Base-by-base conservation (phyloP, 2,888 invertebrate species). In the Emmelina monodactyla region DNA sequence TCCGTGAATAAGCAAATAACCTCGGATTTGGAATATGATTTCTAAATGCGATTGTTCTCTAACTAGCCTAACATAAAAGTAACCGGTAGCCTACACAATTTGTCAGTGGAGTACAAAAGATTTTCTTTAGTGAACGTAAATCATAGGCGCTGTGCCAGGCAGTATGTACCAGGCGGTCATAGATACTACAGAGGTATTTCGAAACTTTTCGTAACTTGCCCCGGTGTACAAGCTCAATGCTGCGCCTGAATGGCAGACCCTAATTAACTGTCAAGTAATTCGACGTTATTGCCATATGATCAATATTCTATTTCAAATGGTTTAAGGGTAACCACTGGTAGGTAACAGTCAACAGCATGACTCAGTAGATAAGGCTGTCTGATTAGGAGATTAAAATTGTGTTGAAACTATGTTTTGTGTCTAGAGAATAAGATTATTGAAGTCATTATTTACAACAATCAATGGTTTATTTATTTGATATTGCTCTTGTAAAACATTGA, bases 211-310 rank as follows among this genome's bases (percentile, higher is more conserved):
- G 59, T 62, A 56, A 56, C 47, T 55, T 51, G 45, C 51, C 55
- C 29, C 14, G 12, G 9, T 19, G 5, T 47, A 63, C 63, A 65
- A 58, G 62, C 59, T 56, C 50, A 66, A 66, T 61, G 60, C 59
- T 51, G 55, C 53, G 44, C 48, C 45, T 57, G 61, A 68, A 63
- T 65, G 70, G 68, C 73, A 66, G 66, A 50, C 60, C 58, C 72
- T 76, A 79, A 79, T 78, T 76, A 75, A 68, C 66, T 76, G 73
- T 71, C 73, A 62, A 61, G 58, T 68, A 68, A 72, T 68, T 67
- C 65, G 62, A 70, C 60, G 55, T 62, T 66, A 69, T 62, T 58
- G 57, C 60, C 46, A 47, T 56, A 46, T 52, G 48, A 50, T 52
- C 53, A 49, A 48, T 52, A 51, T 50, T 50, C 49, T 39, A 44